phyloP scores from a whole-genome alignment of 1,140 invertebrate species.

The Drosophila azteca region DNA sequence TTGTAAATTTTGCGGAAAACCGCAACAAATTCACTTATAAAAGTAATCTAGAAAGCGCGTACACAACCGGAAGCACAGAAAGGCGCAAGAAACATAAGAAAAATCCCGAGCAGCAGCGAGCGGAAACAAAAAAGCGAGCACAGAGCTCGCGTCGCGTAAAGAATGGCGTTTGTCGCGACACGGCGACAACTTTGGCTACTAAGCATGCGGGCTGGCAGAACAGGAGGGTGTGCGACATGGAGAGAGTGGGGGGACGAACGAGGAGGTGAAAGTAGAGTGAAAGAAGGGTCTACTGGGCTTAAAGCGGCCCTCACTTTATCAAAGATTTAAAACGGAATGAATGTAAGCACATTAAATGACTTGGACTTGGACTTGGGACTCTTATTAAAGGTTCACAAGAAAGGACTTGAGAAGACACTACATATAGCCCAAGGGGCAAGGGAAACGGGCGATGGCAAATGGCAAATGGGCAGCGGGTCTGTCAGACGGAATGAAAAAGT shows the following conservation, averaged over 20 bases:
- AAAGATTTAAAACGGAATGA: constrained; percentile 77
- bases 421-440: background rate
- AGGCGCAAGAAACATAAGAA: constrained; percentile 35
- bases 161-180: constrained; percentile 77
- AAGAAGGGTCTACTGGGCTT: constrained; percentile 41
- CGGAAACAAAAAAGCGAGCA: constrained; percentile 42
- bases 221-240: background rate
- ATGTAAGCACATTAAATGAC: constrained; percentile 79
- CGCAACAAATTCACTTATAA: constrained; percentile 82
- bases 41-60: constrained; percentile 81
- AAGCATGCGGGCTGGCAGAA: constrained; percentile 30
- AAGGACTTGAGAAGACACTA: constrained; percentile 33
- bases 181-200: constrained; percentile 70
- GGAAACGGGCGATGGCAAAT: background rate
- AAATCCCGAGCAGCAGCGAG: constrained; percentile 20
- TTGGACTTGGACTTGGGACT: constrained; percentile 46
- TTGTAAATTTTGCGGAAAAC: constrained; percentile 83
- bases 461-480: background rate
- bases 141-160: constrained; percentile 58
- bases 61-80: constrained; percentile 76
- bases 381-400: constrained; percentile 54
- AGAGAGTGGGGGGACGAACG: background rate
- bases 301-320: constrained; percentile 71
- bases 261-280: too few species aligned
- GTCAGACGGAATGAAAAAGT: constrained; percentile 48